Base-by-base conservation (phyloP, 2,888 invertebrate genomes). In the Neria commutata region DNA sequence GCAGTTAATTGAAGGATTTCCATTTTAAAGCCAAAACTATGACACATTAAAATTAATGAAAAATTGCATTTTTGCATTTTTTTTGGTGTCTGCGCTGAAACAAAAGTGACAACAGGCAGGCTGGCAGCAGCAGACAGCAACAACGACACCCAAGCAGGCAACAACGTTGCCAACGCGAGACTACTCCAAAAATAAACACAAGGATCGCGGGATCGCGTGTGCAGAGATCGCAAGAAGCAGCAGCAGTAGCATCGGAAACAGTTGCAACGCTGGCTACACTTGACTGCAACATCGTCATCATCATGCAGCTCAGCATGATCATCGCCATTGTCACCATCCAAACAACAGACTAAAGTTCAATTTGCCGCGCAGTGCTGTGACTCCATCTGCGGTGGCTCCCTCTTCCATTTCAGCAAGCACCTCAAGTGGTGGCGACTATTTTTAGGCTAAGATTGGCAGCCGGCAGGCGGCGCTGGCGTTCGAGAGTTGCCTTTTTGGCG, bases 201-300 rank as follows among this genome's bases (percentile, higher is more conserved):
- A 54, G 10, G 33, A 46, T 34, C 56, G 50, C 34, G 54, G 51
- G 42, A 62, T 75, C 72, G 74, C 74, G 74, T 74, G 74, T 73
- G 63, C 63, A 65, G 72, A 70, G 70, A 75, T 75, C 69, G 16
- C 46, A 47, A 46, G 54, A 34, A 54, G 58, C 59, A 61, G 25
- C 26, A 51, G 47, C 55, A 25, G 37, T 37, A 58, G 60, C 40
- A 40, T 46, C 54, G 37, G 54, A 40, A 54, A 58, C 63, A 69
- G 63, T 64, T 63, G 65, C 49, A 63, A 62, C 47, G 52, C 54
- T 25, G 54, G 53, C 49, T 54, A 55, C 42, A 42, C 17, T 19
- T 37, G 37, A 8, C 37, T 37, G 37, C 10, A 29, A 29, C 29
- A 29, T 6, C 29, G 11, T 11, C 11, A 29, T 29, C 29, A 8